Percentiles rank a stretch among this genome's conserved stretches.
phyloP scores from a whole-genome alignment of 1,140 invertebrate species.

The Saxidomus purpurata region DNA sequence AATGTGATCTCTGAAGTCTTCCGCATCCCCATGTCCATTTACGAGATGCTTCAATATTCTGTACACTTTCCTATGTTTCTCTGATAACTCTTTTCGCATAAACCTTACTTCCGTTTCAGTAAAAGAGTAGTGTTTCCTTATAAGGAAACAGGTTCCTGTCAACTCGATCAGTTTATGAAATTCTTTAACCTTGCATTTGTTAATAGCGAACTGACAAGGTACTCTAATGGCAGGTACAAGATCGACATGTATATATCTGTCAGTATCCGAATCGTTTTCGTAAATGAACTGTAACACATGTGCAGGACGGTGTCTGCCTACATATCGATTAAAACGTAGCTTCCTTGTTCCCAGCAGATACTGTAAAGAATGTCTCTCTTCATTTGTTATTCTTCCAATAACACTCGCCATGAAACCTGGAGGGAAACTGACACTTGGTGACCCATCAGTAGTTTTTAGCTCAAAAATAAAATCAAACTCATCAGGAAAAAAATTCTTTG shows the following conservation, averaged over 20 bases:
- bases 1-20: background rate
- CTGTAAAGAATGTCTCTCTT: too few relatives aligned
- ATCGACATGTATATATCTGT: background rate
- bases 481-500: too few relatives aligned
- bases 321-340: background rate
- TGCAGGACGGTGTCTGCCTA: background rate
- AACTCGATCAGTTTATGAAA: background rate
- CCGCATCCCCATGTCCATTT: background rate
- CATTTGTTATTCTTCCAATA: too few relatives aligned
- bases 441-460: too few relatives aligned
- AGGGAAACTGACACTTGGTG: too few relatives aligned
- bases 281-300: background rate
- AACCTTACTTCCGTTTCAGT: slow-evolving; percentile 12
- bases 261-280: background rate
- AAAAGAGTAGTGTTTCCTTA: background rate
- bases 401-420: too few relatives aligned
- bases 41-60: background rate
- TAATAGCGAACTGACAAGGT: background rate
- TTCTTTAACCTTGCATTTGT: background rate
- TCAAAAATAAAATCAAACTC: too few relatives aligned
- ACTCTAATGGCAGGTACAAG: slow-evolving; percentile 3
- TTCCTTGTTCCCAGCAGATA: background rate
- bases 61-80: slow-evolving; percentile 3
- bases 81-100: background rate
- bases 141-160: background rate